Evolutionary conservation across 1,140 invertebrate genomes (phyloP).

Genomic region (Hycleus phaleratus): DNA sequence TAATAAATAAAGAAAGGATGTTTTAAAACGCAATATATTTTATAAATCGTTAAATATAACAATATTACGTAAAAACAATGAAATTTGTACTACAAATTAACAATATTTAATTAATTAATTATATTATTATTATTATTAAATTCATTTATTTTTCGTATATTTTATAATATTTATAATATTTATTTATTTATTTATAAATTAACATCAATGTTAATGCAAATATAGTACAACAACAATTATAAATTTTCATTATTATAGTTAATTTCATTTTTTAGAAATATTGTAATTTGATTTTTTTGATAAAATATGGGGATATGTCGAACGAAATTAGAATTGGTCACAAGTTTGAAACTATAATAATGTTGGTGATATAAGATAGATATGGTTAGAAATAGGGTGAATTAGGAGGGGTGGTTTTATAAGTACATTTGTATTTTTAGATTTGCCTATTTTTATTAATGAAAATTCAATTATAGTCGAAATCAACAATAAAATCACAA

Average conservation of each 20-base stretch:
- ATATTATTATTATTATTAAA: neutral
- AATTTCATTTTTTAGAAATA: constrained; percentile 13
- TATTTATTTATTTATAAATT: constrained; percentile 17
- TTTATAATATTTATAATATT: constrained; percentile 22
- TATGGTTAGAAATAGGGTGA: no score
- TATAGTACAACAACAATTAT: constrained; percentile 19
- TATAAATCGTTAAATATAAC: constrained; percentile 31
- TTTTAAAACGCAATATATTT: constrained; percentile 26
- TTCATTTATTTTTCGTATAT: constrained; percentile 19
- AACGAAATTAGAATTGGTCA: constrained; percentile 13
- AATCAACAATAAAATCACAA: no score
- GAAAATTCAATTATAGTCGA: no score
- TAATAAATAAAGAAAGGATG: no score
- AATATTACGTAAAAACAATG: constrained; percentile 31
- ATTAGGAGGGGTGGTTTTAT: neutral
- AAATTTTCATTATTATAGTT: neutral
- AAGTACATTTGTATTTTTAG: constrained; percentile 3
- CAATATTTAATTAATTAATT: constrained; percentile 12
- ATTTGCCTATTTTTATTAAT: no score
- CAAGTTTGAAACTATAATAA: no score
- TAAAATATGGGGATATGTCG: constrained; percentile 8
- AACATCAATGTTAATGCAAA: constrained; percentile 26
- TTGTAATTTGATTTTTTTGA: constrained; percentile 18
- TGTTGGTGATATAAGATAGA: no score
- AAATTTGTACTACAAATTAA: constrained; percentile 31